Evolutionary conservation across 1,140 invertebrate genomes (phyloP).

Genomic region (Diabrotica undecimpunctata): DNA sequence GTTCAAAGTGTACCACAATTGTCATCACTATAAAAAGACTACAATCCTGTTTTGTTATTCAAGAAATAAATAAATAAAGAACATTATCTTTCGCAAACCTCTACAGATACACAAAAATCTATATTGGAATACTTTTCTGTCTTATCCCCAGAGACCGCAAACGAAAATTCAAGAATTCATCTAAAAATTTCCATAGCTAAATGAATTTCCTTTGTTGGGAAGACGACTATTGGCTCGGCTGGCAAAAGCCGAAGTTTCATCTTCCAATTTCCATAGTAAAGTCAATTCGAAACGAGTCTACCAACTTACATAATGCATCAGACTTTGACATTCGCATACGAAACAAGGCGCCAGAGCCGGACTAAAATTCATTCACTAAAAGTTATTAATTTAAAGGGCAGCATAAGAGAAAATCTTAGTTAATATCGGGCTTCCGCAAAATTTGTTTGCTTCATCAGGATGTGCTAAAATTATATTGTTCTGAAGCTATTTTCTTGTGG

Average conservation of each 20-base stretch:
- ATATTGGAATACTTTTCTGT: background rate
- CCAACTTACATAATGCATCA: slow-evolving; percentile 28
- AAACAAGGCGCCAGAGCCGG: slow-evolving; percentile 4
- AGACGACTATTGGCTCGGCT: too few relatives aligned
- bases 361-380: background rate
- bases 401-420: too few relatives aligned
- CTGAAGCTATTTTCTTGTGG: too few relatives aligned
- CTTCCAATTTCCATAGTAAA: slow-evolving; percentile 24
- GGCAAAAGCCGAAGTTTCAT: slow-evolving; percentile 11
- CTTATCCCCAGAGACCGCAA: background rate
- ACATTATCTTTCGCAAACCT: too few relatives aligned
- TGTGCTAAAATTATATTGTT: too few relatives aligned
- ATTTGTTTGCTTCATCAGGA: too few relatives aligned
- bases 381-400: too few relatives aligned
- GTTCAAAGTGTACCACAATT: too few relatives aligned
- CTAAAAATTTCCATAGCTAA: background rate
- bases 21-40: too few relatives aligned
- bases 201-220: background rate
- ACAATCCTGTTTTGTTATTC: too few relatives aligned
- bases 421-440: too few relatives aligned
- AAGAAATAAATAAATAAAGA: too few relatives aligned
- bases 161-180: background rate
- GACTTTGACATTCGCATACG: slow-evolving; percentile 24
- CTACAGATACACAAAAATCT: background rate
- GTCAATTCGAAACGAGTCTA: slow-evolving; percentile 20